Conservation (phyloP, 2,888 invertebrate species). For the Calameuta pallipes region DNA sequence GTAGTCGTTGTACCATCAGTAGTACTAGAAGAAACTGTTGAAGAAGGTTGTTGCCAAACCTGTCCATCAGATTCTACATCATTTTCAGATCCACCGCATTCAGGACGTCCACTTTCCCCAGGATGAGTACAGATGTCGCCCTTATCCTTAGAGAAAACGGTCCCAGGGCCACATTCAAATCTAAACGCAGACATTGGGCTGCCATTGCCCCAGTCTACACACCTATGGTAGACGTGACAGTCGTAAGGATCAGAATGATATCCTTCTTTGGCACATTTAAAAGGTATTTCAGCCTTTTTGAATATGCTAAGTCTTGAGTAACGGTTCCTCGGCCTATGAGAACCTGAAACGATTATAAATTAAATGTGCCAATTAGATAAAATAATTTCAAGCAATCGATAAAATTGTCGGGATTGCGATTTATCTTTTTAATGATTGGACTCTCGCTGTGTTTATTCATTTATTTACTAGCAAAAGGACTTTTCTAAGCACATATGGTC, state of each 20-base stretch:
- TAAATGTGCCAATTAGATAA: background rate
- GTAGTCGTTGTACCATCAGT: slow-evolving; percentile 16
- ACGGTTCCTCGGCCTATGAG: background rate
- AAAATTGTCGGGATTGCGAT: background rate
- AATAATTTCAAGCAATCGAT: slow-evolving; percentile 5
- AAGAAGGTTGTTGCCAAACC: slow-evolving; percentile 10
- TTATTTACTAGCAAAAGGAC: background rate
- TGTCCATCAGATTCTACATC: slow-evolving; percentile 62
- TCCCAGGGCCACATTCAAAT: slow-evolving; percentile 81
- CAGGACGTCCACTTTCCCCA: slow-evolving; percentile 74
- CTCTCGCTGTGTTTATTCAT: background rate
- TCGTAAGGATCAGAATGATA: slow-evolving; percentile 79
- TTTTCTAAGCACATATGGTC: background rate
- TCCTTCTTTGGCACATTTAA: slow-evolving; percentile 76
- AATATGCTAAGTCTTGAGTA: background rate
- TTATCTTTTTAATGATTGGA: background rate
- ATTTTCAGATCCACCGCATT: slow-evolving; percentile 73
- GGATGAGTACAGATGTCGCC: slow-evolving; percentile 80
- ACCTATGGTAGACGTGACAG: slow-evolving; percentile 81
- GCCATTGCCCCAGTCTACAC: slow-evolving; percentile 73
- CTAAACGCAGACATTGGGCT: slow-evolving; percentile 70
- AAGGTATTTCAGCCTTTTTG: slow-evolving; percentile 44
- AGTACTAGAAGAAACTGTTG: background rate
- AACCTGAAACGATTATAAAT: slow-evolving; percentile 21
- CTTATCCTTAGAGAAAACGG: slow-evolving; percentile 71